Evolutionary conservation across 1,140 invertebrate species (phyloP).

Genomic region (Dendroctonus ponderosae): DNA sequence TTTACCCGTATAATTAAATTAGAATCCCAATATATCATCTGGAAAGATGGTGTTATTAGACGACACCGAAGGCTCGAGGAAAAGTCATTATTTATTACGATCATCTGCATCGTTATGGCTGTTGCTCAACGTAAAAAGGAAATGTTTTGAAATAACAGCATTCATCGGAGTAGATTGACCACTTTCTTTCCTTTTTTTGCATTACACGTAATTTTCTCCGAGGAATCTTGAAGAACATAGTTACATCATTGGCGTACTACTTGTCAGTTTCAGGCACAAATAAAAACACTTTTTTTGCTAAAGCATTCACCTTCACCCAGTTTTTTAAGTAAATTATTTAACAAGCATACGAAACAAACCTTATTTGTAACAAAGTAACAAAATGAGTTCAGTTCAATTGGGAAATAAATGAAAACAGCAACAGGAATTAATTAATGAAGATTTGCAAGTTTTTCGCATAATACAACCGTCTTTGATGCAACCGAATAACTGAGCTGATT

Average conservation of each 20-base stretch:
- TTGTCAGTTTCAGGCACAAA: too few relatives aligned
- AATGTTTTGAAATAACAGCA: slow-evolving; percentile 12
- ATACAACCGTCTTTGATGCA: too few relatives aligned
- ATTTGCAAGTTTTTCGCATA: too few relatives aligned
- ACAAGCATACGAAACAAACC: too few relatives aligned
- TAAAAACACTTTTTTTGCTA: too few relatives aligned
- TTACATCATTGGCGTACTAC: slow-evolving; percentile 4
- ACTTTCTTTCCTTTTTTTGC: slow-evolving; percentile 17
- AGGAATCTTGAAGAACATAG: slow-evolving; percentile 1
- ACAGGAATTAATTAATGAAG: too few relatives aligned
- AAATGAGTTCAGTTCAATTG: too few relatives aligned
- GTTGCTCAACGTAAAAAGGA: slow-evolving; percentile 3
- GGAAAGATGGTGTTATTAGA: neutral
- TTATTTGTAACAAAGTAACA: too few relatives aligned
- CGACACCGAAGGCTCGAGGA: neutral
- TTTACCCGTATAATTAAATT: neutral
- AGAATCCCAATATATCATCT: neutral
- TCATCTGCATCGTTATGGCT: neutral
- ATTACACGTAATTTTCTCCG: slow-evolving; percentile 13
- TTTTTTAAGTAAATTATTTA: too few relatives aligned
- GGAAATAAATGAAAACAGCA: too few relatives aligned
- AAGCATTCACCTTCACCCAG: too few relatives aligned
- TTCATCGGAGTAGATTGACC: slow-evolving; percentile 4
- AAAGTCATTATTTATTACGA: neutral
- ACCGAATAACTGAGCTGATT: too few relatives aligned